A percentile compares a stretch with the other conserved stretches of the same genome.
Conservation (phyloP, 1,140 invertebrate genomes). For the Neotoxoptera formosana region DNA sequence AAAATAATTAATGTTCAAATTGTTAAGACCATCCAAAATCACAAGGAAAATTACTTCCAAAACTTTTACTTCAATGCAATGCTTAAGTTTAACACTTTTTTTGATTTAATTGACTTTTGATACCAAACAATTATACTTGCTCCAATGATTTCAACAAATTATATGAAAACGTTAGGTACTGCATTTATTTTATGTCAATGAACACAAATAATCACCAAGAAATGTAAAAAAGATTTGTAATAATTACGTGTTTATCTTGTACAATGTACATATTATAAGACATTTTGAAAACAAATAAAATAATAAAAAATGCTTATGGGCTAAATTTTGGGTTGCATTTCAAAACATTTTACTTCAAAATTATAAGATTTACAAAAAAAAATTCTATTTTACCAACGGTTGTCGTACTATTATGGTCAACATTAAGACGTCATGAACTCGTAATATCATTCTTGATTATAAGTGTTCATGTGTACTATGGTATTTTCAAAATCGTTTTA, state of each 20-base stretch:
- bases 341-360: not conserved
- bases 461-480: not conserved
- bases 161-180: not conserved
- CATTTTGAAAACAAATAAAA: not conserved
- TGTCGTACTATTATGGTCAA: not conserved
- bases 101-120: not conserved
- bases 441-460: not conserved
- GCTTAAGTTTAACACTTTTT: not conserved
- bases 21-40: not conserved
- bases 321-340: not conserved
- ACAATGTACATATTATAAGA: not conserved
- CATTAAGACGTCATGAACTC: not conserved
- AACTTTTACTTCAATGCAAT: not conserved
- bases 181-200: not conserved
- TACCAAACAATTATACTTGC: not conserved
- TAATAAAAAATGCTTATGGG: not conserved
- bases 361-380: not conserved
- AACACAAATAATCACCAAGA: constrained; percentile 18
- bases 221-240: not conserved
- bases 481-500: not conserved
- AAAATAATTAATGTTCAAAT: not conserved
- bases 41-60: not conserved
- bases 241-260: not conserved
- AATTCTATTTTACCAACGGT: not conserved
- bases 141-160: not conserved